Evolutionary conservation across 2,113 vertebrate genomes (phyloP).

Genomic region (Macrotus californicus): DNA sequence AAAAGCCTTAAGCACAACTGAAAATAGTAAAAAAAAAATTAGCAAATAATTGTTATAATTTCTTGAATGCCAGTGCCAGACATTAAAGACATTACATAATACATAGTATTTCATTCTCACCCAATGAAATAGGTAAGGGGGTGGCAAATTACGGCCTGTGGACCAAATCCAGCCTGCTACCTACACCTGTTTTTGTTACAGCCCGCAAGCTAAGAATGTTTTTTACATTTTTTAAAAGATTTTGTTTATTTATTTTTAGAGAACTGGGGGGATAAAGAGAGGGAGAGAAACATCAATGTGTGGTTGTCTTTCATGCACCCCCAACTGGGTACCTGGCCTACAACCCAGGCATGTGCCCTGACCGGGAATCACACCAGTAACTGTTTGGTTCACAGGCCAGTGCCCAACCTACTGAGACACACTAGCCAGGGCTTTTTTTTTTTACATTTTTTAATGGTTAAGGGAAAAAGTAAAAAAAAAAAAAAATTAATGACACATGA

Average conservation of each 20-base stretch:
- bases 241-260: too few species aligned
- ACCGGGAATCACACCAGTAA: too few species aligned
- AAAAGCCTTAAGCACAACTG: neutral
- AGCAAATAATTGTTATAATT: neutral
- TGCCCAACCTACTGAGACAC: too few species aligned
- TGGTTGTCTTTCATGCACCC: too few species aligned
- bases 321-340: too few species aligned
- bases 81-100: neutral
- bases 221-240: neutral
- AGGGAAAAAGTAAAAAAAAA: neutral
- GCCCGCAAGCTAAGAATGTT: neutral
- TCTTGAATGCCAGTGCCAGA: neutral
- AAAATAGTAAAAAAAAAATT: neutral
- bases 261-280: too few species aligned
- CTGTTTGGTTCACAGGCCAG: too few species aligned
- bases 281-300: too few species aligned
- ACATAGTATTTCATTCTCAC: neutral
- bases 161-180: neutral
- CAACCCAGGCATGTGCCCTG: too few species aligned
- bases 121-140: neutral
- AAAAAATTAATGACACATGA: neutral
- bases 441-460: neutral
- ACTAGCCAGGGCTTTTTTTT: too few species aligned
- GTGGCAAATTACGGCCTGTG: neutral
- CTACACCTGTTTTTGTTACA: neutral